A percentile compares a stretch with the other conserved stretches of the same genome.
phyloP scores from a whole-genome alignment of 2,888 invertebrate genomes.

The Epicampocera succincta region DNA sequence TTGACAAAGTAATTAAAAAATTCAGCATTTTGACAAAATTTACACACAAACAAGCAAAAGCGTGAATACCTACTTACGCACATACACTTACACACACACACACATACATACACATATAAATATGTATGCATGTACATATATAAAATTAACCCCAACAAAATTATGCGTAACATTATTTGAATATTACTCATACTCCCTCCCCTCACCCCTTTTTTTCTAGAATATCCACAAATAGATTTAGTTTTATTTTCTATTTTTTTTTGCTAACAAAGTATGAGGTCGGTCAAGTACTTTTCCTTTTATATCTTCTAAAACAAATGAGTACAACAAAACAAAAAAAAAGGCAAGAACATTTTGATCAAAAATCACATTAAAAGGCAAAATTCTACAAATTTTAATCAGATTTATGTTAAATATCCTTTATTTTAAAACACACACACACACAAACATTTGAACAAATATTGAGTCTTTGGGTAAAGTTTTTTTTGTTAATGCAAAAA shows the following conservation, averaged over 20 bases:
- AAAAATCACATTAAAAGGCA: conserved; percentile 81
- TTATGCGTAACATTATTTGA: conserved; percentile 70
- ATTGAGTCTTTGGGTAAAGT: neutral
- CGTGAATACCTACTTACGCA: no score
- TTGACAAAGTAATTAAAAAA: conserved; percentile 21
- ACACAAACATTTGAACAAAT: conserved; percentile 15
- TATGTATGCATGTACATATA: neutral
- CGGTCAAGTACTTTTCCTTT: conserved; percentile 27
- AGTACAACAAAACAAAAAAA: conserved; percentile 39
- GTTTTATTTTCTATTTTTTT: neutral
- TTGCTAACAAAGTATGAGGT: neutral
- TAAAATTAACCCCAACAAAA: conserved; percentile 49
- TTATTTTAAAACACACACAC: neutral
- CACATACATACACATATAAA: no score
- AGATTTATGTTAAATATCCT: conserved; percentile 76
- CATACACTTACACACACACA: no score
- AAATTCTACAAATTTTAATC: conserved; percentile 80
- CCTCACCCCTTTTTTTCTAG: no score
- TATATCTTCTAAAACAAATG: conserved; percentile 38
- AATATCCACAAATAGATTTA: neutral
- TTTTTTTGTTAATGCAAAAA: conserved; percentile 49
- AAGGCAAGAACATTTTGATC: conserved; percentile 55
- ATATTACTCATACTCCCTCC: conserved; percentile 57
- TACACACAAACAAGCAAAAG: neutral
- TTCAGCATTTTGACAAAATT: neutral